Evolutionary conservation across 2,797 vertebrate genomes (phyloP), one percentile per base, ranked within the genome.

Genomic region (Gallinago solitaria): DNA sequence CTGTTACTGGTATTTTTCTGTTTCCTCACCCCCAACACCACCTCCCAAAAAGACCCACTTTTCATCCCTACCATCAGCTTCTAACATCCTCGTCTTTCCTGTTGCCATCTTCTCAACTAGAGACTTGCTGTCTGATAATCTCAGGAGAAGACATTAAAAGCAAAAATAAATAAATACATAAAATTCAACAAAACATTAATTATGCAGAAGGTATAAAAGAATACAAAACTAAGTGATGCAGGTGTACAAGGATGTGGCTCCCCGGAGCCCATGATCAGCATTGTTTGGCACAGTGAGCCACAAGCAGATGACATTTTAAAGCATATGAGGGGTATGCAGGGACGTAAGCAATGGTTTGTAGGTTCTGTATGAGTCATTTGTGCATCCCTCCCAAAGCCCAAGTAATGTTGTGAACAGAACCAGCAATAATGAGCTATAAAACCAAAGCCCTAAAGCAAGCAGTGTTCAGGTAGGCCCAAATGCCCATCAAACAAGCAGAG

Each of bases 171-270:
- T 64, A 93, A 94, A 89, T 60, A 51, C 21, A 79, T 77, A 80
- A 92, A 96, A 95, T 77, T 79, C 81, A 81, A 91, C 45, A 25
- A 95, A 96, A 70, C 28, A 82, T 90, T 79, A 93, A 97, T 90
- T 94, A 95, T 87, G 77, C 75, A 96, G 60, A 92, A 93, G 43
- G 53, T 56, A 67, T 82, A 80, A 97, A 93, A 87, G 75, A 85
- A 91, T 79, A 51, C 64, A 88, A 92, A 91, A 63, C 21, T 25
- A 85, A 86, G 65, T 19, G 67, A 68, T 76, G 71, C 90, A 96
- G 87, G 90, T 90, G 86, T 71, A 77, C 48, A 64, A 85, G 63
- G 92, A 43, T 0, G 4, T 41, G 70, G 68, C 25, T 83, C 83
- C 41, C 80, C 9, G 8, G 86, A 92, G 89, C 57, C 69, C 3